Base-by-base conservation (phyloP, 2,113 vertebrate genomes). In the Microtus montanus region DNA sequence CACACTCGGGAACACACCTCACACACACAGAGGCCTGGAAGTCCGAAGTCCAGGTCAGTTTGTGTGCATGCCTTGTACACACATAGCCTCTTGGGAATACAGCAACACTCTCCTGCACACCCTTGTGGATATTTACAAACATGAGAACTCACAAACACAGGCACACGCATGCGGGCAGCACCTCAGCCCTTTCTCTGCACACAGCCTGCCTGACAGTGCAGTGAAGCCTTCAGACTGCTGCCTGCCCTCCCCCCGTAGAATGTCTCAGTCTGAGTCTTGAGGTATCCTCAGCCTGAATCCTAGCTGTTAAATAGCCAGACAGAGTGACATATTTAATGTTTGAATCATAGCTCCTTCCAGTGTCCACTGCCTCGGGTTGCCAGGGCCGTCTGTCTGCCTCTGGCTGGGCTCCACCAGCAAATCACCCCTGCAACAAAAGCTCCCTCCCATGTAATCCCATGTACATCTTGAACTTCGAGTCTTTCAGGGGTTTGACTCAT, bases 111-210 rank as follows among this genome's bases (percentile, higher is more conserved):
- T 30, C 28, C 14, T 14, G 52, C 70, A 22, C 52, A 44, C 87
- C 3, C 0, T 0, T 7, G 17, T 17, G 30, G 1, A 4, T 12
- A 15, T 86, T 49, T 87, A 24, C 24, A 52, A 10, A n/a, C 15
- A 49, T 3, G 33, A 14, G 30, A 4, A 38, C 74, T 2, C 38
- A 85, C 4, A 12, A 20, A 66, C 9, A 13, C 63, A 47, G 13
- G 41, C 38, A 44, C 73, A 44, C 5, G 6, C 17, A 19, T 12
- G 3, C 7, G 7, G 20, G 66, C 8, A 24, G 47, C 33, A 28
- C 9, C 86, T 41, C 68, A 71, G 66, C 28, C 83, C 15, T 24
- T 71, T 70, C 47, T 52, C 66, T 38, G 85, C 20, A 54, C 22
- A 70, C 20, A 49, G 47, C 85, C 68, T 54, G 19, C 19, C 38